Evolutionary conservation across 2,888 invertebrate genomes (phyloP).

Genomic region (Agrotis ipsilon): DNA sequence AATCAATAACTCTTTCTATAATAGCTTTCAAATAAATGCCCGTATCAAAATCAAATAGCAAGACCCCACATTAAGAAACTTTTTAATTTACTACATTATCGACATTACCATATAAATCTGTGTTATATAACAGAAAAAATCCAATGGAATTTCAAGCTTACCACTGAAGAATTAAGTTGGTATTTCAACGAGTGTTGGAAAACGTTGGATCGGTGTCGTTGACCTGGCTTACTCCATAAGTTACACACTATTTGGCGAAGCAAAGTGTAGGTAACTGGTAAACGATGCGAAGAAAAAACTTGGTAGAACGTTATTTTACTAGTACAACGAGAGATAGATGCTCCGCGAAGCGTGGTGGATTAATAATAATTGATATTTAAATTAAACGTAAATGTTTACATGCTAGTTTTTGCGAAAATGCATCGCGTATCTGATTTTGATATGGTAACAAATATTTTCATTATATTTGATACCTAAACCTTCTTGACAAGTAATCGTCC

Average conservation of each 20-base stretch:
- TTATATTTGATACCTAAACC: no score
- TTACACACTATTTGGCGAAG: constrained; percentile 74
- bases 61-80: constrained; percentile 30
- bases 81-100: constrained; percentile 42
- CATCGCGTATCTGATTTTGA: neutral
- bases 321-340: constrained; percentile 54
- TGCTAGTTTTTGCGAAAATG: constrained; percentile 11
- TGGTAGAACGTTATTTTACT: constrained; percentile 58
- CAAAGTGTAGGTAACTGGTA: constrained; percentile 63
- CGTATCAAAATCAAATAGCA: constrained; percentile 14
- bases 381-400: constrained; percentile 30
- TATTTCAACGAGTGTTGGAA: constrained; percentile 34
- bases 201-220: constrained; percentile 76
- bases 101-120: constrained; percentile 54
- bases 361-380: no score
- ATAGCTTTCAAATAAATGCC: constrained; percentile 29
- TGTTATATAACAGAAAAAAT: constrained; percentile 44
- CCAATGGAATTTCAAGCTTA: constrained; percentile 39
- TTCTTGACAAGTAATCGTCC: no score
- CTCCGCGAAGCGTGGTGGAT: constrained; percentile 40
- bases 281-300: constrained; percentile 60
- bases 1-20: constrained; percentile 33
- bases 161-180: constrained; percentile 25
- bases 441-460: neutral
- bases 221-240: constrained; percentile 75